Evolutionary conservation across 37 sponge, comb jelly and placozoan genomes (phyloP).

Genomic region (Aphrocallistes beatrix): DNA sequence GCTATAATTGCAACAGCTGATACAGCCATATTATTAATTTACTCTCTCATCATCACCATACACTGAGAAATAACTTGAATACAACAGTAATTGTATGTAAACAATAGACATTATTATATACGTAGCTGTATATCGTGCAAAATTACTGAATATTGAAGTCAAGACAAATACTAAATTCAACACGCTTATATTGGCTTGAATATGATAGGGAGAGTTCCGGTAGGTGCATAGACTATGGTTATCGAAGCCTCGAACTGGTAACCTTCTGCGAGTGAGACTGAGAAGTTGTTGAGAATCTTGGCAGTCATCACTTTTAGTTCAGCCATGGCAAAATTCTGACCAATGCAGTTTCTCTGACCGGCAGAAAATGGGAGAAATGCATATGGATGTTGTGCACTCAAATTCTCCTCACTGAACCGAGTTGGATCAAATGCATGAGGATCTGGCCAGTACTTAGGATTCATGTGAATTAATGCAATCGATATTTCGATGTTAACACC

Average conservation of each 20-base stretch:
- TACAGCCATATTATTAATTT: too few relatives aligned
- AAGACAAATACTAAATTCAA: too few relatives aligned
- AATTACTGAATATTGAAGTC: too few relatives aligned
- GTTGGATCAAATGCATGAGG: not conserved
- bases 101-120: too few relatives aligned
- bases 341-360: not conserved
- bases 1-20: too few relatives aligned
- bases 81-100: too few relatives aligned
- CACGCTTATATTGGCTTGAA: not conserved
- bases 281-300: not conserved
- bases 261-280: not conserved
- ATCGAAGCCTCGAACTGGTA: not conserved
- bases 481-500: not conserved
- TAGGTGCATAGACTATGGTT: not conserved
- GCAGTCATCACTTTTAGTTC: not conserved
- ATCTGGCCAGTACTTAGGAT: constrained; percentile 18
- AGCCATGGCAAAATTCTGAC: constrained; percentile 19
- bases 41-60: too few relatives aligned
- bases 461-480: not conserved
- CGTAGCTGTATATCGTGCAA: too few relatives aligned
- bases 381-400: not conserved
- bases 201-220: not conserved
- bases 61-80: too few relatives aligned
- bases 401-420: not conserved
- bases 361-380: constrained; percentile 1